phyloP scores from a whole-genome alignment of 2,888 invertebrate genomes.

The Caenorhabditis sp. region DNA sequence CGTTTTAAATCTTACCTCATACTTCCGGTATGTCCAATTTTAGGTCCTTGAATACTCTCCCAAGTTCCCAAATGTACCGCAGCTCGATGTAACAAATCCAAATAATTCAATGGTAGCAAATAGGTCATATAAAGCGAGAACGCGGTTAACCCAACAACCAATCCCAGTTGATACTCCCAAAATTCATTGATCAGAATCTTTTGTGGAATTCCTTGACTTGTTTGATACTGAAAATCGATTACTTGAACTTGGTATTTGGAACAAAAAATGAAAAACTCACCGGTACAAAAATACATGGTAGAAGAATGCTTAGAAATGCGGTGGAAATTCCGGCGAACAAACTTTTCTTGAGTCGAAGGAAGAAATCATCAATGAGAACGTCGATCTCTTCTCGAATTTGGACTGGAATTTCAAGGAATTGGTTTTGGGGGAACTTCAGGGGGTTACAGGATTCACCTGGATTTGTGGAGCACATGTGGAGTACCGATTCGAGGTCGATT shows the following conservation, averaged over 20 bases:
- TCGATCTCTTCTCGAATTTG: slow-evolving; percentile 83
- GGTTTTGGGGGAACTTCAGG: neutral
- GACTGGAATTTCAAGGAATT: slow-evolving; percentile 64
- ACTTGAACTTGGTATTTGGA: neutral
- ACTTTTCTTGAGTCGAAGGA: slow-evolving; percentile 84
- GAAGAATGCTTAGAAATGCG: slow-evolving; percentile 87
- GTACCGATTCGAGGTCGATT: slow-evolving; percentile 57
- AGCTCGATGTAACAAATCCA: slow-evolving; percentile 84
- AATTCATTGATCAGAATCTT: slow-evolving; percentile 58
- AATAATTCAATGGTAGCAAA: slow-evolving; percentile 79
- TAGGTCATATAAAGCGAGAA: slow-evolving; percentile 83
- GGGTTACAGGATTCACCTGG: slow-evolving; percentile 37
- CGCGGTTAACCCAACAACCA: slow-evolving; percentile 76
- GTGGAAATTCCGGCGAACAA: slow-evolving; percentile 84
- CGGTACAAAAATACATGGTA: slow-evolving; percentile 89
- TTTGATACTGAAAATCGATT: slow-evolving; percentile 54
- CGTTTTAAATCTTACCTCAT: slow-evolving; percentile 14
- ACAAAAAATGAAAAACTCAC: slow-evolving; percentile 73
- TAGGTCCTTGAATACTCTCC: slow-evolving; percentile 73
- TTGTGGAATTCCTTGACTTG: slow-evolving; percentile 55
- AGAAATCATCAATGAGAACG: slow-evolving; percentile 85
- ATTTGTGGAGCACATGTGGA: slow-evolving; percentile 59
- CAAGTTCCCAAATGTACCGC: slow-evolving; percentile 85
- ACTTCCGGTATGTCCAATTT: slow-evolving; percentile 42
- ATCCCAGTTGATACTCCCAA: slow-evolving; percentile 57